A percentile compares a stretch with the other conserved stretches of the same genome.
These are phyloP conservation scores for Pimpla rufipes DNA, from an alignment of 2,888 invertebrate species.

Conservation along the genomic window DNA sequence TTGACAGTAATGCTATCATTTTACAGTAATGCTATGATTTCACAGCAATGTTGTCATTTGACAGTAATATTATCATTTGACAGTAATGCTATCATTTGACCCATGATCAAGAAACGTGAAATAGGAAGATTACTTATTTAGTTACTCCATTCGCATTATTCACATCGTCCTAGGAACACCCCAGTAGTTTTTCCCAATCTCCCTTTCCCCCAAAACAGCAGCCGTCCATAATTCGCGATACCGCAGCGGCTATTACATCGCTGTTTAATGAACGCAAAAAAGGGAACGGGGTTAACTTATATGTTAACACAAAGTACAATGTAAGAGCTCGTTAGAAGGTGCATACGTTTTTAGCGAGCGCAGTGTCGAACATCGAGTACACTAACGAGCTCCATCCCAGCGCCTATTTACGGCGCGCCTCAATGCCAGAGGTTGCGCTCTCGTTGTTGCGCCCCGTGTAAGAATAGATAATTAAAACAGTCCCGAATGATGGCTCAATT, in stretches of 20 bases:
- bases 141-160: too few species aligned
- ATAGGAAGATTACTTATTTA: too few species aligned
- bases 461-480: conserved; percentile 65
- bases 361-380: not conserved
- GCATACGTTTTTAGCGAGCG: not conserved
- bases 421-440: conserved; percentile 8
- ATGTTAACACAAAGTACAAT: conserved; percentile 3
- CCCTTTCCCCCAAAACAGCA: not conserved
- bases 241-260: too few species aligned
- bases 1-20: too few species aligned
- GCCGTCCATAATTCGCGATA: not conserved
- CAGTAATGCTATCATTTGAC: too few species aligned
- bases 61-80: too few species aligned
- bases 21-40: too few species aligned
- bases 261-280: not conserved
- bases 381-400: conserved; percentile 26
- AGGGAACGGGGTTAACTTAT: not conserved
- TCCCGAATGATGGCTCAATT: conserved; percentile 78
- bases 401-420: conserved; percentile 8
- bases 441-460: conserved; percentile 4
- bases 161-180: too few species aligned
- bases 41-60: too few species aligned
- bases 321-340: not conserved
- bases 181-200: too few species aligned
- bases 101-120: too few species aligned